Evolutionary conservation across 2,888 invertebrate species (phyloP).

Genomic region (Drosophila mulleri): DNA sequence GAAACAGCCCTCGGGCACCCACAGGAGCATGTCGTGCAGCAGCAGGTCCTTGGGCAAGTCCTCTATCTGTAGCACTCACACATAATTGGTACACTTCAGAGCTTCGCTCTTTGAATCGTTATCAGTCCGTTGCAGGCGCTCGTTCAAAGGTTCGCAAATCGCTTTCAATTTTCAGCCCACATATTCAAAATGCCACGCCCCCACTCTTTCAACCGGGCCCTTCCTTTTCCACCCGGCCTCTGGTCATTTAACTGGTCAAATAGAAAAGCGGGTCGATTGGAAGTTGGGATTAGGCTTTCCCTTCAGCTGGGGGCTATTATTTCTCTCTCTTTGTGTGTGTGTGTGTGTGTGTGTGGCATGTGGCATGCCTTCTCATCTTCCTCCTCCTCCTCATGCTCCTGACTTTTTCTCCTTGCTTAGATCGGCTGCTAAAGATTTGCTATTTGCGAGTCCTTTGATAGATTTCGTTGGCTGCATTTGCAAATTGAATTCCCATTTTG

Average conservation of each 20-base stretch:
- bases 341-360: slow-evolving; percentile 39
- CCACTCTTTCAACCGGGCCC: neutral
- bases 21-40: slow-evolving; percentile 11
- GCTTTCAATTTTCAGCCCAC: slow-evolving; percentile 49
- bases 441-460: slow-evolving; percentile 72
- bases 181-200: slow-evolving; percentile 68
- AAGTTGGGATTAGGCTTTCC: slow-evolving; percentile 47
- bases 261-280: slow-evolving; percentile 42
- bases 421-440: slow-evolving; percentile 73
- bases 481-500: slow-evolving; percentile 73
- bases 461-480: slow-evolving; percentile 73
- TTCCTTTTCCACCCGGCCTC: slow-evolving; percentile 38
- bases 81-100: slow-evolving; percentile 69
- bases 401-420: slow-evolving; percentile 39
- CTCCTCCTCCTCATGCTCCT: neutral
- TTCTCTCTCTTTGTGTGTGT: slow-evolving; percentile 24
- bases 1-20: neutral
- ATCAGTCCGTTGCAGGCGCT: slow-evolving; percentile 71
- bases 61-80: slow-evolving; percentile 59
- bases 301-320: slow-evolving; percentile 48
- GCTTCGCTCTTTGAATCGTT: slow-evolving; percentile 66
- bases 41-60: slow-evolving; percentile 9
- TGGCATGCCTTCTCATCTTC: slow-evolving; percentile 37
- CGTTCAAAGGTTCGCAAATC: slow-evolving; percentile 49
- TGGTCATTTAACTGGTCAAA: slow-evolving; percentile 66